These are phyloP conservation scores for Labrus mixtus DNA, from an alignment of 2,113 vertebrate species.

Conservation along the genomic window DNA sequence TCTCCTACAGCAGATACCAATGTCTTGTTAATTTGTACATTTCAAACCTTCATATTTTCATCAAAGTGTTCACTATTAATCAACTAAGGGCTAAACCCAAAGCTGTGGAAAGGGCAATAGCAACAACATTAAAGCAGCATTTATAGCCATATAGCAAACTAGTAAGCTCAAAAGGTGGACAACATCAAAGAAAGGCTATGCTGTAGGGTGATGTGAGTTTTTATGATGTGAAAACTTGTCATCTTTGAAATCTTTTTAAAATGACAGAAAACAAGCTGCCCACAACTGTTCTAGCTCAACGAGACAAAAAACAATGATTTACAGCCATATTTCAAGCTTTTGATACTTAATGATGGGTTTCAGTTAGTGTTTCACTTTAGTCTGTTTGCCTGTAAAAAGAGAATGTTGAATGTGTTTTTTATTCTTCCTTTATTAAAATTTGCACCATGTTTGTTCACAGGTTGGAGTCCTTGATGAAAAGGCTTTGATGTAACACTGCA, in stretches of 20 bases:
- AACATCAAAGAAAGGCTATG: not conserved
- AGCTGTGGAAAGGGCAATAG: not conserved
- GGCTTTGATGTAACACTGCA: conserved; percentile 22
- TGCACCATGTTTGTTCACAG: conserved; percentile 20
- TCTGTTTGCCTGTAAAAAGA: not conserved
- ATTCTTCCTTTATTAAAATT: conserved; percentile 9
- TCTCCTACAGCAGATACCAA: not conserved
- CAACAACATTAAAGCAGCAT: not conserved
- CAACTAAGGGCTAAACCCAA: not conserved
- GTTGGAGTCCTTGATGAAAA: conserved; percentile 16
- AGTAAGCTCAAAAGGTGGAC: not conserved
- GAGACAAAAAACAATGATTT: not conserved
- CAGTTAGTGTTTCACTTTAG: not conserved
- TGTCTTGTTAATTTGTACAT: not conserved
- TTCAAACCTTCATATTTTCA: not conserved
- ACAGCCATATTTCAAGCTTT: not conserved
- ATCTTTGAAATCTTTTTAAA: not conserved
- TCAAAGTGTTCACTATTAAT: not conserved
- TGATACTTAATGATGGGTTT: conserved; percentile 1
- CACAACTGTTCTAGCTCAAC: not conserved
- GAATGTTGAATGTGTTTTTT: not conserved
- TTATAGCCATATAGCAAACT: not conserved
- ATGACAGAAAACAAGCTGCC: not conserved
- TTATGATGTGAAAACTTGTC: not conserved
- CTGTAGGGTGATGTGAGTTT: not conserved